Evolutionary conservation across 64 coral and sea anemone genomes (phyloP), one percentile per base, ranked within the genome.

Genomic region (Montipora capricornis): DNA sequence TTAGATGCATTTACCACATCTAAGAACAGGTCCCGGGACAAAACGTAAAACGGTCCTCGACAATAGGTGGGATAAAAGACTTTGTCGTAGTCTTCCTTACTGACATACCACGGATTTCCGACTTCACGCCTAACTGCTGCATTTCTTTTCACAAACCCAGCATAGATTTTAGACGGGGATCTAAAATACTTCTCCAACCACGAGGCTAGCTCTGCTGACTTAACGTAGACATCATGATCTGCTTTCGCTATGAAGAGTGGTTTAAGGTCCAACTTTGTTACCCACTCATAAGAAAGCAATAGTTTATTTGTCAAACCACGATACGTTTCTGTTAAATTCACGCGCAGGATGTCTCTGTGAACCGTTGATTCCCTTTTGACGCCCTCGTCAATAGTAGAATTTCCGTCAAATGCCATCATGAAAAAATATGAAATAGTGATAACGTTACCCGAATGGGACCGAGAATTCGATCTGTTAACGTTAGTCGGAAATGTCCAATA

Each of bases 201-300:
- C 1, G 4, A 7, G 1, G 64, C 62, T 1, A 90, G 20, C 8
- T 90, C 78, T 22, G 88, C 76, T 49, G 80, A 9, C 47, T 90
- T 58, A 64, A 90, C 47, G 52, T 90, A 90, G 2, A 77, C 57
- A 80, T 90, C 88, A 48, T 90, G 74, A 68, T 90, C 88, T 8
- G 88, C 88, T 68, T 90, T 90, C 4, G 66, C 53, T 49, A 90
- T 73, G 49, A 55, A 90, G 10, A 47, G 68, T 10, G 88, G 76
- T 77, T 68, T 79, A 8, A 80, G 37, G 64, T 44, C 66, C 13
- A 90, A 8, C 3, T 73, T 73, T 20, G 69, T 29, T 16, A 77
- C 88, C 88, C 88, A 90, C 15, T 22, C 88, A 24, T 80, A 90
- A 0, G 88, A 64, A 44, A 75, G 53, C 51, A 61, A 51, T 6